Percentiles rank a stretch among this genome's conserved stretches.
Evolutionary conservation across 1,140 invertebrate species (phyloP).

Genomic region (Drosophila nikananu): DNA sequence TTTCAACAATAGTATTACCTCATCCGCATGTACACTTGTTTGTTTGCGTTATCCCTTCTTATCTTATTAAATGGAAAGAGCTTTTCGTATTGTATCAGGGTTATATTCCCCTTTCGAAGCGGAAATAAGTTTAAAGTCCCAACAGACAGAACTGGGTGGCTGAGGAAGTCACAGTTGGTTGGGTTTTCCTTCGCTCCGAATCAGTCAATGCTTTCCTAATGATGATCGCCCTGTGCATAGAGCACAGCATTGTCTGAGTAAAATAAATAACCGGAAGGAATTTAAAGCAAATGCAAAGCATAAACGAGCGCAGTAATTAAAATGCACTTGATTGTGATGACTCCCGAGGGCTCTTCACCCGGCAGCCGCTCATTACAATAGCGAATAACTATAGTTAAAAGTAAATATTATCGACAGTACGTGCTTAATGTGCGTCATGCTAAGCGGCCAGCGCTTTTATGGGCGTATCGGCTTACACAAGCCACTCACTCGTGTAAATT

Average conservation of each 20-base stretch:
- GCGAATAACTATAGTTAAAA: slow-evolving; percentile 47
- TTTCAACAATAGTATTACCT: no score
- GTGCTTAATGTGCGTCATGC: slow-evolving; percentile 50
- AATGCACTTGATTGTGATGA: slow-evolving; percentile 65
- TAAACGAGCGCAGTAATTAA: slow-evolving; percentile 57
- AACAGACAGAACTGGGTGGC: slow-evolving; percentile 5
- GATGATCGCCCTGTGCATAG: slow-evolving; percentile 46
- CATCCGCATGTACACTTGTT: no score
- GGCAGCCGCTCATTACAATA: slow-evolving; percentile 44
- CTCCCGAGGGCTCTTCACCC: slow-evolving; percentile 37
- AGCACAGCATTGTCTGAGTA: slow-evolving; percentile 29
- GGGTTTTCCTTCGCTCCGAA: slow-evolving; percentile 13
- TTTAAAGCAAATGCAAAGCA: slow-evolving; percentile 51
- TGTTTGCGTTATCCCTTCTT: no score
- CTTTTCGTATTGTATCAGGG: background rate
- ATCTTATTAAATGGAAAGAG: background rate
- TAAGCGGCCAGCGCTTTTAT: slow-evolving; percentile 27
- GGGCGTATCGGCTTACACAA: slow-evolving; percentile 43
- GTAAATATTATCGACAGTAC: slow-evolving; percentile 31
- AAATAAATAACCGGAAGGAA: slow-evolving; percentile 53
- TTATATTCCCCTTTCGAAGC: background rate
- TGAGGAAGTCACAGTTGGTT: slow-evolving; percentile 27
- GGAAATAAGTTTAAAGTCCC: background rate
- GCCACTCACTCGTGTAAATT: slow-evolving; percentile 64
- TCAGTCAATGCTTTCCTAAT: slow-evolving; percentile 24